A percentile compares a stretch with the other conserved stretches of the same genome.
Evolutionary conservation across 2,113 vertebrate genomes (phyloP).

Genomic region (Antechinus flavipes): DNA sequence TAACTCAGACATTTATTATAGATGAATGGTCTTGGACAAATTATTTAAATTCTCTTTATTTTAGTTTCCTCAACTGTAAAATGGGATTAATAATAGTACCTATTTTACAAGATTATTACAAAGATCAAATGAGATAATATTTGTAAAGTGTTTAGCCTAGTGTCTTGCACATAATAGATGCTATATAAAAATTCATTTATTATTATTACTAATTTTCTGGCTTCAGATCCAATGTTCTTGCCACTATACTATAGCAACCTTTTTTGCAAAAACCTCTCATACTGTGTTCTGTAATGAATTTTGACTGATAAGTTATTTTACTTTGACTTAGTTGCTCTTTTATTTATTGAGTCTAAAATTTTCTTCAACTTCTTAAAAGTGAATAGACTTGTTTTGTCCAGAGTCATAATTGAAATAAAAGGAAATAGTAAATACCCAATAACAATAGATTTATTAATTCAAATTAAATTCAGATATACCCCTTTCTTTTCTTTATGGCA

Average conservation of each 20-base stretch:
- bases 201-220: background rate
- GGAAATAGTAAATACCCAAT: background rate
- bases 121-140: background rate
- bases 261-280: background rate
- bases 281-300: too few species aligned
- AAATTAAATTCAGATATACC: background rate
- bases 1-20: background rate
- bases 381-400: background rate
- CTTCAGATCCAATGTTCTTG: background rate
- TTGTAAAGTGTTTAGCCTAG: background rate
- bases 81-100: background rate
- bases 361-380: background rate
- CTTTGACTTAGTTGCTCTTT: background rate
- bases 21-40: background rate
- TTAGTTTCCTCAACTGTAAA: background rate
- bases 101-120: background rate
- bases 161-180: background rate
- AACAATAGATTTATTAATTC: background rate
- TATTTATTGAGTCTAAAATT: background rate
- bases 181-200: background rate
- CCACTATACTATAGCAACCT: too few species aligned
- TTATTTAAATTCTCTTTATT: background rate
- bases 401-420: constrained; percentile 32
- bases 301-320: background rate
- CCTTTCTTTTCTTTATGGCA: background rate